Percentiles rank a stretch among this genome's conserved stretches.
These are phyloP conservation scores for Patiria miniata DNA, from an alignment of 35 echinoderm and acorn worm genomes.

Conservation along the genomic window DNA sequence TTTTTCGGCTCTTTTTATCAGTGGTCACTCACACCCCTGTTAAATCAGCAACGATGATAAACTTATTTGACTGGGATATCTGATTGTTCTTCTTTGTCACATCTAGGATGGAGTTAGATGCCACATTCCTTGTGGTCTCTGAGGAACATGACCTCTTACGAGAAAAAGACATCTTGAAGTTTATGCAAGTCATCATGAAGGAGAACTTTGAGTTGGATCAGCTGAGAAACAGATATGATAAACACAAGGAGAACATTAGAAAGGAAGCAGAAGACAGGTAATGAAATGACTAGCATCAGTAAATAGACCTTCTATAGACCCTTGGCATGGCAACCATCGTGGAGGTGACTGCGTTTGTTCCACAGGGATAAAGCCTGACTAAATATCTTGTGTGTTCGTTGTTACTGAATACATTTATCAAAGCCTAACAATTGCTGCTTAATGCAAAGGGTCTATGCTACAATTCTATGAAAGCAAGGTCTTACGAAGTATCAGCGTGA, in stretches of 20 bases:
- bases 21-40: no score
- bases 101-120: conserved; percentile 75
- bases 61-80: no score
- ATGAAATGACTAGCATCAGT: not conserved
- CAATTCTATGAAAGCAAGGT: no score
- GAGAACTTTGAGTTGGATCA: conserved; percentile 50
- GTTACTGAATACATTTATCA: not conserved
- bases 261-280: conserved; percentile 46
- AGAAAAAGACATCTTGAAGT: conserved; percentile 56
- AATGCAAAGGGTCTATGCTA: no score
- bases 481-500: no score
- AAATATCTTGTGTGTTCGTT: not conserved
- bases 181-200: conserved; percentile 43
- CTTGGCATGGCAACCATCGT: no score
- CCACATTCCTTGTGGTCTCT: conserved; percentile 52
- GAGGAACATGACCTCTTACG: conserved; percentile 62
- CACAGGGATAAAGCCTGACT: not conserved
- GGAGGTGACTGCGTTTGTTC: no score
- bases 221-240: conserved; percentile 51
- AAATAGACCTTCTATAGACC: no score
- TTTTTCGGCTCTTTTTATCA: no score
- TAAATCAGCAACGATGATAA: no score
- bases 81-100: no score
- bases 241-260: conserved; percentile 29
- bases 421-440: not conserved